These are phyloP conservation scores for Pelecanoides urinatrix DNA, from an alignment of 2,113 vertebrate genomes.

Conservation along the genomic window DNA sequence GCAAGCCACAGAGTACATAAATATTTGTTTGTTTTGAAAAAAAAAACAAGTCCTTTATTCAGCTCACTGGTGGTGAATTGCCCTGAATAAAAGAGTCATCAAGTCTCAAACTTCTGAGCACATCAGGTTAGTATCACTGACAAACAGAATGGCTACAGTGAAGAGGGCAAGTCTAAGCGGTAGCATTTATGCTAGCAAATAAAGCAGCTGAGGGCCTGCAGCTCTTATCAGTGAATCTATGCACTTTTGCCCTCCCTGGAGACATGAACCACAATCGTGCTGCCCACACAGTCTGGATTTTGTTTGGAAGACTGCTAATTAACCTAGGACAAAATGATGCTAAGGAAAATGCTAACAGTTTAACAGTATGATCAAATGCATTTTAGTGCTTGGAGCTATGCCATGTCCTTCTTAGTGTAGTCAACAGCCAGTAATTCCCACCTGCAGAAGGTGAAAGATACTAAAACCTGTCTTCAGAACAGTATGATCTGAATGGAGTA, in stretches of 20 bases:
- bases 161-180: background rate
- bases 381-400: background rate
- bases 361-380: background rate
- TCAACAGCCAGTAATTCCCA: background rate
- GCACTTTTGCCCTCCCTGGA: background rate
- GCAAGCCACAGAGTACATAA: background rate
- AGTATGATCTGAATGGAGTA: background rate
- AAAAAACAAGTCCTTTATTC: background rate
- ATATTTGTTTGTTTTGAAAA: background rate
- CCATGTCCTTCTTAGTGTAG: background rate
- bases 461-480: background rate
- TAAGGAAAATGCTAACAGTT: background rate
- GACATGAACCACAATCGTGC: background rate
- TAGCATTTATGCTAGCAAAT: background rate
- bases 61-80: background rate
- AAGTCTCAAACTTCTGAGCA: background rate
- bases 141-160: background rate
- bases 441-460: background rate
- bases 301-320: background rate
- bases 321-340: background rate
- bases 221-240: background rate
- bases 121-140: background rate
- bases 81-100: background rate
- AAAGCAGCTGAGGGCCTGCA: background rate
- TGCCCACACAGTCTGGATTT: background rate